Percentiles rank a stretch among this genome's conserved stretches.
Evolutionary conservation across 2,888 invertebrate genomes (phyloP).

Genomic region (Achlya flavicornis): DNA sequence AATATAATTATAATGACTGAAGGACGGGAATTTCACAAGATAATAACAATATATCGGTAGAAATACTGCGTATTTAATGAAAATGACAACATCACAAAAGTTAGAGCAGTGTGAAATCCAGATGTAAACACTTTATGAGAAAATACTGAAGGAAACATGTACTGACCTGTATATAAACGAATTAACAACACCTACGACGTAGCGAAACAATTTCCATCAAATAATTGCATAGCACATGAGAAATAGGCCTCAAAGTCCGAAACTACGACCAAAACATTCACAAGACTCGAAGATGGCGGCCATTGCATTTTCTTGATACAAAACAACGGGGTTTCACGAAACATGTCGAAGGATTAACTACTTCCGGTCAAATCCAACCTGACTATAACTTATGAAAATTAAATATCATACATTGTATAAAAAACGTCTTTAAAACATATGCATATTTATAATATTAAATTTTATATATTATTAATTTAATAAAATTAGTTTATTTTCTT

Average conservation of each 20-base stretch:
- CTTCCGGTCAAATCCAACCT: constrained; percentile 63
- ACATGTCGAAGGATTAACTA: constrained; percentile 66
- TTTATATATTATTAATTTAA: neutral
- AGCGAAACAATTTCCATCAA: constrained; percentile 73
- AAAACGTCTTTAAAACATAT: constrained; percentile 10
- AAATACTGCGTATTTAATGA: constrained; percentile 60
- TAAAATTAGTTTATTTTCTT: neutral
- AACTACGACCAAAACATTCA: constrained; percentile 89
- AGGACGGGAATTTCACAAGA: constrained; percentile 29
- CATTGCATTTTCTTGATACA: constrained; percentile 92
- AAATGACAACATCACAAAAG: constrained; percentile 84
- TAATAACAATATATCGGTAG: constrained; percentile 29
- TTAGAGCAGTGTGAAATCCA: constrained; percentile 84
- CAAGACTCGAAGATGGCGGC: constrained; percentile 93
- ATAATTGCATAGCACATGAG: constrained; percentile 76
- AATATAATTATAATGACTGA: constrained; percentile 48
- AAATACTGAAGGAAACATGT: constrained; percentile 59
- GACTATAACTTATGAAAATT: neutral
- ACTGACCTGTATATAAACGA: constrained; percentile 70
- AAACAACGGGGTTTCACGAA: constrained; percentile 85
- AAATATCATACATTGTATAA: neutral
- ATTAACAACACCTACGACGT: constrained; percentile 66
- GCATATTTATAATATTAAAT: constrained; percentile 13
- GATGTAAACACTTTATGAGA: constrained; percentile 89
- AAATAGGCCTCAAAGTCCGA: constrained; percentile 76